Evolutionary conservation across 2,113 vertebrate genomes (phyloP).

Genomic region (Ptilorrhoa leucosticta): DNA sequence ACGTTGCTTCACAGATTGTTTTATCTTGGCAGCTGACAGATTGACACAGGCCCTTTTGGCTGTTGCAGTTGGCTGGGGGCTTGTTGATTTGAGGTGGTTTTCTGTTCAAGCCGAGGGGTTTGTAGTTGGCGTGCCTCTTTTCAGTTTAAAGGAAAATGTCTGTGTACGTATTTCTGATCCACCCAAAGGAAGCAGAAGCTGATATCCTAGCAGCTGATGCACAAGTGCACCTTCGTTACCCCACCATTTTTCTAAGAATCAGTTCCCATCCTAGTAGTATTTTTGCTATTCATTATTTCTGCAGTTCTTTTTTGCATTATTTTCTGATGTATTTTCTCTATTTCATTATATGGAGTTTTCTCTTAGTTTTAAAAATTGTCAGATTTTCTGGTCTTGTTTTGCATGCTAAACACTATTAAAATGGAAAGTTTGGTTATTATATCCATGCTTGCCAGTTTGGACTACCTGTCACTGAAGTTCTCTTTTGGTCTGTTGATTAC

Average conservation of each 20-base stretch:
- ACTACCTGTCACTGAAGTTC: neutral
- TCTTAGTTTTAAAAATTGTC: neutral
- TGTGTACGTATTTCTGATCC: neutral
- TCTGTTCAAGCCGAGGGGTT: neutral
- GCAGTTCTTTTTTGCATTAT: neutral
- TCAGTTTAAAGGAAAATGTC: neutral
- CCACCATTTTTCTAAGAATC: neutral
- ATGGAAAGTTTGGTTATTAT: neutral
- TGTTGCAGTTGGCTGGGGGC: neutral
- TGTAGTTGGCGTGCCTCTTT: neutral
- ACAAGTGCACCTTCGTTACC: neutral
- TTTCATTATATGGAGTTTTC: neutral
- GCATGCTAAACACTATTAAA: neutral
- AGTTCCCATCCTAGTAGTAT: neutral
- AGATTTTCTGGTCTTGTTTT: neutral
- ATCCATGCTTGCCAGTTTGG: neutral
- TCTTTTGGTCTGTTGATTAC: neutral
- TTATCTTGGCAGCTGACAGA: slow-evolving; percentile 9
- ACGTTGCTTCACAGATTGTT: neutral
- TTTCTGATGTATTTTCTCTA: neutral
- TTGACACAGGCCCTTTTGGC: neutral
- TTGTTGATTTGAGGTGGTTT: neutral
- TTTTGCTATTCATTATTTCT: neutral
- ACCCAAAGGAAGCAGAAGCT: neutral
- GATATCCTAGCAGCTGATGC: neutral